Evolutionary conservation across 2,888 invertebrate species (phyloP).

Genomic region (Mactromeris polynyma): DNA sequence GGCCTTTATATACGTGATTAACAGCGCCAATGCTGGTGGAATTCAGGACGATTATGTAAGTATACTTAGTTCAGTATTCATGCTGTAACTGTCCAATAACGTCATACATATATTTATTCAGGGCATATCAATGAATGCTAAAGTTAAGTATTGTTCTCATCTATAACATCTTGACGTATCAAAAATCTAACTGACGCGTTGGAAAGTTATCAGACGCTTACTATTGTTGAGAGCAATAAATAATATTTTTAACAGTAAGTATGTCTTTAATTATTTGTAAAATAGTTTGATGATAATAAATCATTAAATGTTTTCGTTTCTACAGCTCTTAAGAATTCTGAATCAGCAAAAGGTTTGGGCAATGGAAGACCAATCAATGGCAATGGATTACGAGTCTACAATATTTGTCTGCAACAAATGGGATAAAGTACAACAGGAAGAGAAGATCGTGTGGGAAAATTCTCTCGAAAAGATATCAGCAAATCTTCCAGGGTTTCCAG

Average conservation of each 20-base stretch:
- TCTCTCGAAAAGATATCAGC: conserved; percentile 66
- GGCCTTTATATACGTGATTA: conserved; percentile 82
- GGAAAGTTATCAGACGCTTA: no score
- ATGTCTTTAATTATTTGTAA: no score
- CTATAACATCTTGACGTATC: no score
- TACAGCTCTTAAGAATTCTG: conserved; percentile 36
- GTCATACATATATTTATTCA: not conserved
- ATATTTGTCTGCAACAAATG: conserved; percentile 85
- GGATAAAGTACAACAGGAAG: conserved; percentile 76
- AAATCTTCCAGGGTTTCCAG: conserved; percentile 65
- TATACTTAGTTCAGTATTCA: no score
- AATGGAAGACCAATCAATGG: conserved; percentile 53
- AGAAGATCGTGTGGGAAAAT: conserved; percentile 70
- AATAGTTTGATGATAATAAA: no score
- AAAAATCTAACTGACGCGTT: no score
- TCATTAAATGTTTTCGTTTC: no score
- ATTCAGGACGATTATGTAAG: conserved; percentile 80
- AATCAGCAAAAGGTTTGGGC: conserved; percentile 41
- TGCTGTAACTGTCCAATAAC: not conserved
- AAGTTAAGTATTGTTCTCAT: no score
- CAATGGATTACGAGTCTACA: conserved; percentile 79
- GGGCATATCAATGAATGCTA: no score
- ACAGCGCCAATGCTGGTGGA: conserved; percentile 78
- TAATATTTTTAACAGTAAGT: no score
- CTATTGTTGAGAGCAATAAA: no score